Percentiles rank a stretch among this genome's conserved stretches.
Conservation (phyloP, 2,888 invertebrate species). For the Automeris io region DNA sequence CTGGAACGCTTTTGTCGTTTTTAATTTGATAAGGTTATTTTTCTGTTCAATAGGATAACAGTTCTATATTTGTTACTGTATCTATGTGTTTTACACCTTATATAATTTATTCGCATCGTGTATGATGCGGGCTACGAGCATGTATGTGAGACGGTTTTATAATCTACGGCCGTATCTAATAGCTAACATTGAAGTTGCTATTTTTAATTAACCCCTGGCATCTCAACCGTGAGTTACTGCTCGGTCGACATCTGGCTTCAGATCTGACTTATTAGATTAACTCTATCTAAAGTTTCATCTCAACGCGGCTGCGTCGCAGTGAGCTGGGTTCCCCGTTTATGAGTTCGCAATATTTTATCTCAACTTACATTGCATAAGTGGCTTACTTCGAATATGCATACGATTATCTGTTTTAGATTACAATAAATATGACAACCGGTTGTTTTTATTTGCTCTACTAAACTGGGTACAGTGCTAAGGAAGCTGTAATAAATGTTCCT, state of each 20-base stretch:
- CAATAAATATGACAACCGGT: conserved; percentile 45
- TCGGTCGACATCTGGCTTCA: conserved; percentile 63
- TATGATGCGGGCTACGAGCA: conserved; percentile 20
- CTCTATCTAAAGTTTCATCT: conserved; percentile 69
- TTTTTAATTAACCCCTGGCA: conserved; percentile 76
- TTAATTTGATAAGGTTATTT: neutral
- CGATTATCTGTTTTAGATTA: conserved; percentile 57
- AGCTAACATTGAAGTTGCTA: conserved; percentile 68
- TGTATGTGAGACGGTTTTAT: conserved; percentile 50
- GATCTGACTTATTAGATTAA: conserved; percentile 76
- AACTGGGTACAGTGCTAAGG: no score
- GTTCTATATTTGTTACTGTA: neutral
- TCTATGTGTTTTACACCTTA: neutral
- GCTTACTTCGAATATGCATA: conserved; percentile 41
- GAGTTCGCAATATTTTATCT: conserved; percentile 68
- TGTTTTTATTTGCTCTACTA: no score
- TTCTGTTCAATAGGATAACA: neutral
- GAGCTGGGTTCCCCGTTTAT: conserved; percentile 38
- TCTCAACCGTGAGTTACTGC: conserved; percentile 69
- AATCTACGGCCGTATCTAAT: conserved; percentile 62
- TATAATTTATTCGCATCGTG: neutral
- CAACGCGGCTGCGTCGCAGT: conserved; percentile 35
- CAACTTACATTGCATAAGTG: conserved; percentile 50
- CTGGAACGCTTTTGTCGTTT: no score
- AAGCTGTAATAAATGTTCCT: no score